Percentiles rank a stretch among this genome's conserved stretches.
These are phyloP conservation scores for Pionites leucogaster DNA, from an alignment of 2,113 vertebrate genomes.

Conservation along the genomic window DNA sequence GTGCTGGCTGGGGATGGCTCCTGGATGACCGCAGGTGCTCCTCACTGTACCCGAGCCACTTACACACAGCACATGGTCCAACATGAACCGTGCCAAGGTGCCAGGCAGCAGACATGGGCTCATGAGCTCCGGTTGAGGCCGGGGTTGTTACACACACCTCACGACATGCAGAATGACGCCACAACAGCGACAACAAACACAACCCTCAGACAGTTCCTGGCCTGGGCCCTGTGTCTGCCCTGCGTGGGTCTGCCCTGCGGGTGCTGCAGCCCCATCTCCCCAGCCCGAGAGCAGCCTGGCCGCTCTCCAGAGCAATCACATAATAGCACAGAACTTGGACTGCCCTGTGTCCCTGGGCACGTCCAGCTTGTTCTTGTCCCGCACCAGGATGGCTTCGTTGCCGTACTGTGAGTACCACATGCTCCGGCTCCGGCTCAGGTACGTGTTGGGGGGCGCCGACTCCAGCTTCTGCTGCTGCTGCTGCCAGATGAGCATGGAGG, in stretches of 20 bases:
- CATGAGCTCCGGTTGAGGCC: accelerated
- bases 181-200: neutral
- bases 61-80: neutral
- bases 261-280: neutral
- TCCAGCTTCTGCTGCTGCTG: conserved; percentile 88
- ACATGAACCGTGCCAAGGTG: neutral
- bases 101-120: neutral
- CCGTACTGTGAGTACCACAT: conserved; percentile 91
- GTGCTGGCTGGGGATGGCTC: neutral
- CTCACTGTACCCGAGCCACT: neutral
- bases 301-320: conserved; percentile 71
- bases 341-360: conserved; percentile 72
- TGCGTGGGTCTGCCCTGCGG: accelerated
- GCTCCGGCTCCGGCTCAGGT: conserved; percentile 89
- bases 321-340: conserved; percentile 86
- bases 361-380: conserved; percentile 77
- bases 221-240: neutral
- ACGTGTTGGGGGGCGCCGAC: conserved; percentile 73
- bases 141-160: accelerated
- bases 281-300: neutral
- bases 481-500: conserved; percentile 91
- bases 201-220: neutral
- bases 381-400: conserved; percentile 89
- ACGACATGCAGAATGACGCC: neutral
- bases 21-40: neutral